Evolutionary conservation across 2,113 vertebrate genomes (phyloP).

Genomic region (Calidris pygmaea): DNA sequence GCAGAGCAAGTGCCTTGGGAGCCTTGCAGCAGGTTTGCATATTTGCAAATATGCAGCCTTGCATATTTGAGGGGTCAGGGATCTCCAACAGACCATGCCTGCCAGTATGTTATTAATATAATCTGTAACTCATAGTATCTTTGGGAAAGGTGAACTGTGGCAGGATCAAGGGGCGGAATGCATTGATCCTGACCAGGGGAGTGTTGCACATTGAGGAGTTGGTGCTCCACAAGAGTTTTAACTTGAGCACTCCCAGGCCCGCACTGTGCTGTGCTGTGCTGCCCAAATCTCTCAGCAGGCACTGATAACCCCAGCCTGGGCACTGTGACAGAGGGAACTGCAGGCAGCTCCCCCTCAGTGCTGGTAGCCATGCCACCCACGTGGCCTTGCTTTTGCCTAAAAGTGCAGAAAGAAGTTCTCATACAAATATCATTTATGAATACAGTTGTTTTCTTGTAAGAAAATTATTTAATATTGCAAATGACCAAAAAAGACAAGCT

Average conservation of each 20-base stretch:
- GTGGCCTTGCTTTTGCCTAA: neutral
- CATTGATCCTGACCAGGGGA: neutral
- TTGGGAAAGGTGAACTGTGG: neutral
- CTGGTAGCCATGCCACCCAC: no score
- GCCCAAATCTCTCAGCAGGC: rapidly evolving
- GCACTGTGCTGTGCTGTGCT: rapidly evolving
- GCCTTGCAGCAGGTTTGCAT: no score
- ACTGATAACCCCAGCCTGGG: neutral
- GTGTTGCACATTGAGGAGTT: neutral
- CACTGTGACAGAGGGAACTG: no score
- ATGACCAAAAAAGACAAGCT: neutral
- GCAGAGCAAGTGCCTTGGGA: neutral
- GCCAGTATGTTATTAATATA: neutral
- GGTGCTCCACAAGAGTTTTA: neutral
- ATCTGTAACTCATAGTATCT: neutral
- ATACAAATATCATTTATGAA: neutral
- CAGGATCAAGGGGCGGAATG: neutral
- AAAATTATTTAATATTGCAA: neutral
- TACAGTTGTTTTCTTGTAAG: neutral
- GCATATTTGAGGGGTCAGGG: neutral
- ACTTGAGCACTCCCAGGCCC: rapidly evolving
- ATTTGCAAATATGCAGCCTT: no score
- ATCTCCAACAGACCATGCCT: neutral
- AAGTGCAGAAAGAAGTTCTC: neutral
- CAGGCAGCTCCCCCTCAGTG: neutral